A percentile compares a stretch with the other conserved stretches of the same genome.
These are phyloP conservation scores for Xenopus petersii DNA, from an alignment of 2,797 vertebrate species.

Conservation along the genomic window DNA sequence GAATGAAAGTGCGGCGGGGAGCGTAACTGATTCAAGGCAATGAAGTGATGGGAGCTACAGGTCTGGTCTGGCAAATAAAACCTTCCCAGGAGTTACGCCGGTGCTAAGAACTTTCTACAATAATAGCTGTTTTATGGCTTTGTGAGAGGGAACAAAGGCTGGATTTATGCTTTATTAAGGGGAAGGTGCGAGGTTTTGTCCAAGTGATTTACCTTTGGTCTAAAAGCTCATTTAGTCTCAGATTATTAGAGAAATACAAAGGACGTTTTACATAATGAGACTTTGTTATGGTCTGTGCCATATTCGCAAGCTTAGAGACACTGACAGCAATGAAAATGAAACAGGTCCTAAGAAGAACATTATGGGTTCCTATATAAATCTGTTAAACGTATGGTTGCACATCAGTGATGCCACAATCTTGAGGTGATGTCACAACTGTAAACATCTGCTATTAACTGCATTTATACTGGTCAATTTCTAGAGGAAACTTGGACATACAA, in stretches of 20 bases:
- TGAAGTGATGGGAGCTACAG: background rate
- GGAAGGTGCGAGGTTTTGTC: background rate
- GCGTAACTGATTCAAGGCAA: conserved; percentile 1
- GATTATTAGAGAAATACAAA: conserved; percentile 7
- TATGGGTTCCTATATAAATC: too few species aligned
- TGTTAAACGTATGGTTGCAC: too few species aligned
- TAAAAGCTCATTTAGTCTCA: background rate
- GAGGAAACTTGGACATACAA: too few species aligned
- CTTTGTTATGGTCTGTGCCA: background rate
- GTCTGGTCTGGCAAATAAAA: background rate
- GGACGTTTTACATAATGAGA: background rate
- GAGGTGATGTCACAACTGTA: too few species aligned
- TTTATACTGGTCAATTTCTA: too few species aligned
- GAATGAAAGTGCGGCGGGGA: conserved; percentile 3
- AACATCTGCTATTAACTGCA: too few species aligned
- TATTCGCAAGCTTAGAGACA: background rate
- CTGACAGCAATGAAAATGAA: background rate
- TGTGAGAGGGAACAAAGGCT: background rate
- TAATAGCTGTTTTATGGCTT: background rate
- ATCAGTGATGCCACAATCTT: too few species aligned
- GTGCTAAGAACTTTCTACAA: background rate
- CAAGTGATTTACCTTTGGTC: background rate
- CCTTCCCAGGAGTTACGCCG: too few species aligned
- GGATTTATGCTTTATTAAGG: conserved; percentile 2
- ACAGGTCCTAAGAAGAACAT: too few species aligned